Evolutionary conservation across 2,888 invertebrate species (phyloP).

Genomic region (Rhyacophila evoluta): DNA sequence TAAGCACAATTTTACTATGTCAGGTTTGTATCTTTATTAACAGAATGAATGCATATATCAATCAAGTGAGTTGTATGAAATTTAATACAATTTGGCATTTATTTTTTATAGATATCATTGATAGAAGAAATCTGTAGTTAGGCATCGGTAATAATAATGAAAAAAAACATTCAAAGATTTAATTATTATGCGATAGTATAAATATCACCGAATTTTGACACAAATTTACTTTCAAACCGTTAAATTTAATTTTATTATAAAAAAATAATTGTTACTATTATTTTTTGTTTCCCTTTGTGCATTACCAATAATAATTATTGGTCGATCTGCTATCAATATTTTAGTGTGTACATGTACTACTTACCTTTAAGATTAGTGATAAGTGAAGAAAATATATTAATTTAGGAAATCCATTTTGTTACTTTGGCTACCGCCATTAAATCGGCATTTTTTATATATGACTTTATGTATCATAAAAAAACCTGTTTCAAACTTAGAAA

Average conservation of each 20-base stretch:
- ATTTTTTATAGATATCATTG: slow-evolving; percentile 17
- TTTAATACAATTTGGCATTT: slow-evolving; percentile 11
- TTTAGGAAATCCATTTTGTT: slow-evolving; percentile 41
- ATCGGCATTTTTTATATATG: slow-evolving; percentile 43
- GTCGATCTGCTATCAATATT: slow-evolving; percentile 5
- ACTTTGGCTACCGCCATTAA: slow-evolving; percentile 37
- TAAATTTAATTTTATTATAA: neutral
- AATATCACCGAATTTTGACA: neutral
- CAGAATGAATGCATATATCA: neutral
- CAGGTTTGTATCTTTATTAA: neutral
- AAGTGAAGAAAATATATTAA: slow-evolving; percentile 47
- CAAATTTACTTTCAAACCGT: neutral
- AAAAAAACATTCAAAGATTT: neutral
- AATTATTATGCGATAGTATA: neutral
- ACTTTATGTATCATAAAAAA: slow-evolving; percentile 38
- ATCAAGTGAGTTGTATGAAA: neutral
- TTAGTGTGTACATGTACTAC: slow-evolving; percentile 39
- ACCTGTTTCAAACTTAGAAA: slow-evolving; percentile 43
- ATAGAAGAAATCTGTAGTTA: neutral
- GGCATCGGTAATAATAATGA: slow-evolving; percentile 10
- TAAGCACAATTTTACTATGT: neutral
- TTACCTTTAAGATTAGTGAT: slow-evolving; percentile 21
- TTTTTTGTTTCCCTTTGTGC: neutral
- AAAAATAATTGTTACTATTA: neutral
- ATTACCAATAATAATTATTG: slow-evolving; percentile 1